These are phyloP conservation scores for Apodemus agrarius DNA, from an alignment of 2,797 vertebrate genomes.

Conservation along the genomic window DNA sequence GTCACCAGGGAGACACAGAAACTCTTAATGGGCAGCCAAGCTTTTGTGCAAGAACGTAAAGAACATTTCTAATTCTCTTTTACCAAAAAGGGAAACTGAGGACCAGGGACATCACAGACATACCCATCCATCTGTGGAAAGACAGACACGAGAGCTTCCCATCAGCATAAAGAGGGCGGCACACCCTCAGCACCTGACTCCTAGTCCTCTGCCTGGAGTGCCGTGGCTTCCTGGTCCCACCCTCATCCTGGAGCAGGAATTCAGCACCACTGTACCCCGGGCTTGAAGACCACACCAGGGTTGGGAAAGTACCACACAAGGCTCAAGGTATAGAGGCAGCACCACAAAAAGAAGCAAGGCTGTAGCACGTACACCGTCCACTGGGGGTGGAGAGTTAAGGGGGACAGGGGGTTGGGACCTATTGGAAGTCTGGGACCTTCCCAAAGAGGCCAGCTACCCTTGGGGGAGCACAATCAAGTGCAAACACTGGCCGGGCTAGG, in stretches of 20 bases:
- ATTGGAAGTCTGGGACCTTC: background rate
- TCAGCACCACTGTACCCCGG: background rate
- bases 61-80: background rate
- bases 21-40: accelerated
- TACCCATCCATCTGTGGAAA: too few species aligned
- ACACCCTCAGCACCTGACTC: background rate
- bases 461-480: background rate
- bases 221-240: background rate
- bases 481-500: background rate
- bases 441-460: background rate
- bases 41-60: accelerated
- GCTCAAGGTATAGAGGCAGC: background rate
- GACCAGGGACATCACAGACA: background rate
- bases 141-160: background rate
- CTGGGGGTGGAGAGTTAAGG: background rate
- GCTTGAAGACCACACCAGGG: background rate
- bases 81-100: background rate
- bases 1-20: background rate
- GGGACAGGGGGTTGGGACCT: background rate
- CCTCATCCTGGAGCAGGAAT: background rate
- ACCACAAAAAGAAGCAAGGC: background rate
- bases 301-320: background rate
- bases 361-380: background rate
- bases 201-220: background rate
- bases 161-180: too few species aligned